A percentile compares a stretch with the other conserved stretches of the same genome.
Evolutionary conservation across 2,113 vertebrate species (phyloP).

Genomic region (Hystrix brachyura): DNA sequence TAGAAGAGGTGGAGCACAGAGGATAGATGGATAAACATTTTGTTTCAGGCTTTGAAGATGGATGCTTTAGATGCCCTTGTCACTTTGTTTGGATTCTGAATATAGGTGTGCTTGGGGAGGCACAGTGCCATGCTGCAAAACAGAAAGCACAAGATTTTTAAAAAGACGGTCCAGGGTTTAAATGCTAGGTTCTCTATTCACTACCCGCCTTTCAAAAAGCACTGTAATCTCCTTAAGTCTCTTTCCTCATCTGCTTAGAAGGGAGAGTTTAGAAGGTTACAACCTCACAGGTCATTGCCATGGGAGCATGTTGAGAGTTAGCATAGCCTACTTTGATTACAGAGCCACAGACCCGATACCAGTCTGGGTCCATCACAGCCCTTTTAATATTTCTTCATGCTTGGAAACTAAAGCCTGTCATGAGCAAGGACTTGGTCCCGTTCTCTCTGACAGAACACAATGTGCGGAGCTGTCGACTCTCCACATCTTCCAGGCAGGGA

Average conservation of each 20-base stretch:
- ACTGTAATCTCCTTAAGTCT: constrained; percentile 43
- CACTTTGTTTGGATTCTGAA: constrained; percentile 29
- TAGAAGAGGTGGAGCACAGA: background rate
- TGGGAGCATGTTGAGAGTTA: background rate
- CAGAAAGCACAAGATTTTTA: background rate
- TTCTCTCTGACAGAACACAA: background rate
- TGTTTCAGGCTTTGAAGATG: background rate
- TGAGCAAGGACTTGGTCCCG: background rate
- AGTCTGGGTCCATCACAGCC: background rate
- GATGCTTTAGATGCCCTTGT: background rate
- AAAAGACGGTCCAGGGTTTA: background rate
- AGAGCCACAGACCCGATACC: background rate
- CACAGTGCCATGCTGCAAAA: background rate
- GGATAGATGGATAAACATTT: background rate
- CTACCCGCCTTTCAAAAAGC: background rate
- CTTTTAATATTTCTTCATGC: accelerated
- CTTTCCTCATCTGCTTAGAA: constrained; percentile 22
- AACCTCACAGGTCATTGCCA: background rate
- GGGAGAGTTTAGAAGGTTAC: constrained; percentile 5
- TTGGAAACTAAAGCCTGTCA: background rate
- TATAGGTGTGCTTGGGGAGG: background rate
- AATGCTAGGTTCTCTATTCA: background rate
- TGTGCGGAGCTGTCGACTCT: background rate
- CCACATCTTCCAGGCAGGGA: background rate
- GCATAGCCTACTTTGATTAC: accelerated